Evolutionary conservation across 2,888 invertebrate species (phyloP), one percentile per base, ranked within the genome.

Genomic region (Heteromyza rotundicornis): DNA sequence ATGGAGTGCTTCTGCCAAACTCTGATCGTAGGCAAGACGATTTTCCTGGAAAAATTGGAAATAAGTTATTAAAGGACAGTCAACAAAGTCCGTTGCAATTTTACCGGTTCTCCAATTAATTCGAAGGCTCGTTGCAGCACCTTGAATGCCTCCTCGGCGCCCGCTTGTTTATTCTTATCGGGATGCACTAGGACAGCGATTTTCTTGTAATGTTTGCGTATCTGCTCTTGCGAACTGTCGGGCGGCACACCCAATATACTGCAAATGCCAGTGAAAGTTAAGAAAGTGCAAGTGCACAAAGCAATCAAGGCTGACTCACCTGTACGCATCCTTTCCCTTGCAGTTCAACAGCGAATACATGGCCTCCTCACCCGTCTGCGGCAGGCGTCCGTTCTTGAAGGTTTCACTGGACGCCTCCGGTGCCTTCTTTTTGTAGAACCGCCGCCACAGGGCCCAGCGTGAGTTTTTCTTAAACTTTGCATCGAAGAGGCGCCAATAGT

Each of bases 141-240:
- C 85, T 96, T 96, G 83, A 96, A 97, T 36, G 96, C 96, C 84
- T 97, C 96, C 79, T 96, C 96, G 0, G 96, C 96, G 27, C 96
- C 96, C 2, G 95, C 93, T 80, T 95, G 94, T 77, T 92, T 92
- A 83, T 96, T 97, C 85, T 97, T 97, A 80, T 97, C 96, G 0
- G 97, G 97, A 85, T 97, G 97, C 36, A 97, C 96, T 40, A 97
- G 86, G 75, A 96, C 92, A 8, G 96, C 96, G 82, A 96, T 96
- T 73, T 92, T 88, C 76, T 95, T 92, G 84, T 96, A 97, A 85
- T 96, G 96, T 73, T 93, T 91, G 79, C 95, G 94, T 74, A 98
- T 95, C 77, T 96, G 96, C 70, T 96, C 96, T 79, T 96, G 96
- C 14, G 92, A 89, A 80, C 95, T 95, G 64, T 92, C 90, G 54